These are phyloP conservation scores for Leptodactylus fuscus DNA, from an alignment of 2,113 vertebrate species.

Conservation along the genomic window DNA sequence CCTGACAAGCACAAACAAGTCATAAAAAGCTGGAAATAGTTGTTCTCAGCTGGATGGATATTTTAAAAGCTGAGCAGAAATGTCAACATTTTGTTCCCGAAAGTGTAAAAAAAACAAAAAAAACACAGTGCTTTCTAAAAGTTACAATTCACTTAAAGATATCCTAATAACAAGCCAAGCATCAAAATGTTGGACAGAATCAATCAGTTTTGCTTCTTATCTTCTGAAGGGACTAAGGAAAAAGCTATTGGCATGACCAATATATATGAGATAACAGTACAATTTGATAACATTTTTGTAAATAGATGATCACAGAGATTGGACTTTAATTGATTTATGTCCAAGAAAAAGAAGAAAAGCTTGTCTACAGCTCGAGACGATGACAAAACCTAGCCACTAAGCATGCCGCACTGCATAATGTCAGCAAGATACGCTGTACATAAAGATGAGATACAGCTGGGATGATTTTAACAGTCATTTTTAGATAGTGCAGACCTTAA, in stretches of 20 bases:
- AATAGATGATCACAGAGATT: conserved; percentile 57
- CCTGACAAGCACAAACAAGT: conserved; percentile 52
- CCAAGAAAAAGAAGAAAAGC: conserved; percentile 59
- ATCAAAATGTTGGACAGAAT: conserved; percentile 62
- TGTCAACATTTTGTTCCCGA: conserved; percentile 34
- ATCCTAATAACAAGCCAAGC: conserved; percentile 58
- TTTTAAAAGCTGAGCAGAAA: conserved; percentile 70
- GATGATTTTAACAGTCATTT: conserved; percentile 63
- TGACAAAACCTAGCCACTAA: conserved; percentile 52
- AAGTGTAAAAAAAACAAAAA: conserved; percentile 21
- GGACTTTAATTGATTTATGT: conserved; percentile 61
- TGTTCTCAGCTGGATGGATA: conserved; percentile 72
- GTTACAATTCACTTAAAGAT: conserved; percentile 51
- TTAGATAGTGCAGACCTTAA: conserved; percentile 70
- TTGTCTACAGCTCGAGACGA: conserved; percentile 33
- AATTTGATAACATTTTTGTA: conserved; percentile 55
- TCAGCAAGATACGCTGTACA: conserved; percentile 52
- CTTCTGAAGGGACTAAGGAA: conserved; percentile 60
- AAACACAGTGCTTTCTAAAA: conserved; percentile 34
- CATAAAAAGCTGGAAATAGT: conserved; percentile 61
- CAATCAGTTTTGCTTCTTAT: conserved; percentile 56
- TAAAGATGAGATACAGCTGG: conserved; percentile 60
- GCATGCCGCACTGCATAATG: conserved; percentile 49
- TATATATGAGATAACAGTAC: conserved; percentile 51
- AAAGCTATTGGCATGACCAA: conserved; percentile 21